Evolutionary conservation across 2,113 vertebrate genomes (phyloP).

Genomic region (Uria lomvia): DNA sequence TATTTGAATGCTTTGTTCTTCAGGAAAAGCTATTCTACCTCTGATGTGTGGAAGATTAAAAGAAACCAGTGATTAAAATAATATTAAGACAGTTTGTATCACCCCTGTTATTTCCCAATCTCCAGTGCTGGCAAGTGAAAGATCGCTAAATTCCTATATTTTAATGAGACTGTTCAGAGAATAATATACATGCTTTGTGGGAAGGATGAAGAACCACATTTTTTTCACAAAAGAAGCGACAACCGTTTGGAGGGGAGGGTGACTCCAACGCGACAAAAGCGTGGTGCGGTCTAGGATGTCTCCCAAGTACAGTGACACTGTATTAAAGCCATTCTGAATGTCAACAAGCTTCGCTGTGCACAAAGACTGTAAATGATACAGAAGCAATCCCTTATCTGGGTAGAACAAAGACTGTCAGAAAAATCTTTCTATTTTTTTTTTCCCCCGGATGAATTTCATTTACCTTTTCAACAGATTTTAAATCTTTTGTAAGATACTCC

Average conservation of each 20-base stretch:
- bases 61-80: slow-evolving; percentile 36
- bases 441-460: slow-evolving; percentile 17
- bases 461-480: slow-evolving; percentile 48
- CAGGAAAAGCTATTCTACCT: neutral
- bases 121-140: neutral
- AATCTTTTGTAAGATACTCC: slow-evolving; percentile 52
- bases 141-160: neutral
- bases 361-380: slow-evolving; percentile 16
- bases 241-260: neutral
- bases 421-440: slow-evolving; percentile 21
- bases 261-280: neutral
- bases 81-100: neutral
- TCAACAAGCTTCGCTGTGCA: neutral
- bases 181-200: neutral
- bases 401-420: slow-evolving; percentile 52
- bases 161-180: neutral
- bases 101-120: neutral
- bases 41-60: neutral
- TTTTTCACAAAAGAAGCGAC: neutral
- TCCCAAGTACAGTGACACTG: neutral
- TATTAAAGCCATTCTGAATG: neutral
- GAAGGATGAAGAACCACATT: neutral
- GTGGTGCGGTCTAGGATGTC: neutral
- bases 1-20: slow-evolving; percentile 7
- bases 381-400: slow-evolving; percentile 15